Percentiles rank a stretch among this genome's conserved stretches.
Evolutionary conservation across 1,140 invertebrate species (phyloP).

Genomic region (fruit fly (Drosophila melanogaster)): Release_6_plus_ISO1_MT NT_033777.3:25869501-25870000

Average conservation of each 20-base stretch:
- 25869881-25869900: constrained; percentile 67
- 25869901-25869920: constrained; percentile 46
- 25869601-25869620: constrained; percentile 97
- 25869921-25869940: constrained; percentile 67
- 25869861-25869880: constrained; percentile 68
- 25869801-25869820: not conserved
- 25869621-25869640: constrained; percentile 91
- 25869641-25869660: constrained; percentile 92
- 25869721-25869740: constrained; percentile 80
- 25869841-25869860: constrained; percentile 42
- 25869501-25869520: not conserved
- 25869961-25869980: constrained; percentile 39
- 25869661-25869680: constrained; percentile 82
- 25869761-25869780: constrained; percentile 14
- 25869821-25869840: constrained; percentile 44
- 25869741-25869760: constrained; percentile 28
- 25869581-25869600: constrained; percentile 98
- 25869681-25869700: constrained; percentile 46
- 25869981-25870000: constrained; percentile 68
- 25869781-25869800: constrained; percentile 31
- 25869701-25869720: constrained; percentile 78
- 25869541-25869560: constrained; percentile 95
- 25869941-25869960: constrained; percentile 43
- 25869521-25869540: constrained; percentile 84
- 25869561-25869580: constrained; percentile 96